Conservation (phyloP, 2,113 vertebrate species). For the Isurus oxyrinchus region DNA sequence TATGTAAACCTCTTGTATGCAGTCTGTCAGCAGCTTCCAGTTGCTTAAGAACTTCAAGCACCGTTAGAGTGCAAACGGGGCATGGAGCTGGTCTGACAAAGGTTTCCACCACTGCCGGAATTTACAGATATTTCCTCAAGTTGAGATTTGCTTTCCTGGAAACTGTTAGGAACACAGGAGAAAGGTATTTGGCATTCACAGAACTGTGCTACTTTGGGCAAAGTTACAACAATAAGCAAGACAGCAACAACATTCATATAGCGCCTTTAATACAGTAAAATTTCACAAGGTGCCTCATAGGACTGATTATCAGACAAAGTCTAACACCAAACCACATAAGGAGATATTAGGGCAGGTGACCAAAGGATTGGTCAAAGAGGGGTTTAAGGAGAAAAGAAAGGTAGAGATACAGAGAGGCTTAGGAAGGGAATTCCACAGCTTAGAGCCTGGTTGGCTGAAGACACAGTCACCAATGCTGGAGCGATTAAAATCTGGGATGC, state of each 20-base stretch:
- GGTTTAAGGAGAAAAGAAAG: too few species aligned
- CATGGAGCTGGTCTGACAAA: not conserved
- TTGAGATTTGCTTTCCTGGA: not conserved
- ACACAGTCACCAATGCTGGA: too few species aligned
- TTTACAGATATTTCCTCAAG: not conserved
- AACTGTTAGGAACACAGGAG: not conserved
- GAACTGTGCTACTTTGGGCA: not conserved
- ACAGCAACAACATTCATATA: not conserved
- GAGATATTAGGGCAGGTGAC: too few species aligned
- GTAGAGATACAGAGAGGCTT: too few species aligned
- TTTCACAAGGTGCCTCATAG: too few species aligned
- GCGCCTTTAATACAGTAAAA: too few species aligned
- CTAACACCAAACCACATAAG: too few species aligned
- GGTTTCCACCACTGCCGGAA: not conserved
- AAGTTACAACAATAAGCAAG: not conserved
- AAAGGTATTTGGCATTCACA: not conserved
- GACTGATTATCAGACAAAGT: too few species aligned
- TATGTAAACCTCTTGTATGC: not conserved
- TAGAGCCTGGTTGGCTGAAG: too few species aligned
- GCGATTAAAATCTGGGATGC: too few species aligned
- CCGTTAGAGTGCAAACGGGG: not conserved
- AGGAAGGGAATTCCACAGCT: too few species aligned
- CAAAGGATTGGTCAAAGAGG: too few species aligned
- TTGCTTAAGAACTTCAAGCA: not conserved
- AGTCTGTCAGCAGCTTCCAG: not conserved